phyloP scores from a whole-genome alignment of 2,797 vertebrate genomes.

The Fistularia tabacaria region DNA sequence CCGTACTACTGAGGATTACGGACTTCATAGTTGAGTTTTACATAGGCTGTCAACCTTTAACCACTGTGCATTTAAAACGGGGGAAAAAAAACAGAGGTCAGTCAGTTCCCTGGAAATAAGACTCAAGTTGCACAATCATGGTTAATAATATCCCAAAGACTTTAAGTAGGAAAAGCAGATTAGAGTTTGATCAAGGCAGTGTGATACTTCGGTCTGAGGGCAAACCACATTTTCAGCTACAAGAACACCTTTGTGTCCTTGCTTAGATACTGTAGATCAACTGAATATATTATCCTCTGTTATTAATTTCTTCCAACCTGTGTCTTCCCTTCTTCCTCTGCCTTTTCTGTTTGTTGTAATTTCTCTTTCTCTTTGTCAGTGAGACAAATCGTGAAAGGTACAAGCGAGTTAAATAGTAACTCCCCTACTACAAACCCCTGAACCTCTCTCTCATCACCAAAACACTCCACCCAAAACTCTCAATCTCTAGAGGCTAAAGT shows the following conservation, averaged over 20 bases:
- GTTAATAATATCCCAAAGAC: conserved; percentile 49
- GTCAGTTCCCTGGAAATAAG: conserved; percentile 45
- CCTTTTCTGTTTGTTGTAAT: conserved; percentile 32
- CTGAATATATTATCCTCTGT: neutral
- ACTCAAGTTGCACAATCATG: conserved; percentile 32
- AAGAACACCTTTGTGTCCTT: conserved; percentile 5
- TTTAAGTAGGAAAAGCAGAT: conserved; percentile 30
- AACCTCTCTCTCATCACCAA: conserved; percentile 33
- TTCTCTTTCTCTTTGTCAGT: conserved; percentile 26
- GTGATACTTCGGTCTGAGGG: neutral
- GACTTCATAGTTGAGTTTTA: conserved; percentile 55
- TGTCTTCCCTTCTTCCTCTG: conserved; percentile 24
- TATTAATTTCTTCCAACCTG: conserved; percentile 24
- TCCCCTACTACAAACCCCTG: conserved; percentile 26
- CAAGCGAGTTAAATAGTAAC: conserved; percentile 43
- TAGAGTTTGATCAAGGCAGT: conserved; percentile 20
- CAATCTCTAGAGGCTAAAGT: conserved; percentile 34
- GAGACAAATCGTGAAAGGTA: conserved; percentile 48
- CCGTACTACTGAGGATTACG: conserved; percentile 58
- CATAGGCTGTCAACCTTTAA: conserved; percentile 61
- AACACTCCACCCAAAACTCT: conserved; percentile 39
- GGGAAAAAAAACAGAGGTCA: conserved; percentile 43
- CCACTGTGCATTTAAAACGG: conserved; percentile 35
- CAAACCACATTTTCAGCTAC: conserved; percentile 4
- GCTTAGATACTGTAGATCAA: neutral